phyloP scores from a whole-genome alignment of 1,140 invertebrate genomes.

The Potamilus streckersoni region DNA sequence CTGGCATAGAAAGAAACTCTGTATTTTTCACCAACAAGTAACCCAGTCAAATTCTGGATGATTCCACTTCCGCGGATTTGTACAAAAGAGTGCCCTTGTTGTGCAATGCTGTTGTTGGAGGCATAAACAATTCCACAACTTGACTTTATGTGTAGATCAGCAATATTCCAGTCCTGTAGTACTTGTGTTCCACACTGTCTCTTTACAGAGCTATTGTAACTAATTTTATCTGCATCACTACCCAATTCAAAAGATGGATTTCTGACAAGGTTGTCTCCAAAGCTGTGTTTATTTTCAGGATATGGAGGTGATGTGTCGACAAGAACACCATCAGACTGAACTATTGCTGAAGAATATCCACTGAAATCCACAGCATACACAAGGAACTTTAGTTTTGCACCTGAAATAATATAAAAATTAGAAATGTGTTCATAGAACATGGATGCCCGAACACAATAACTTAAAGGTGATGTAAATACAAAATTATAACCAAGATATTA shows the following conservation, averaged over 20 bases:
- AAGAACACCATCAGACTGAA: conserved; percentile 35
- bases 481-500: too few relatives aligned
- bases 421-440: too few relatives aligned
- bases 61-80: not conserved
- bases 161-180: not conserved
- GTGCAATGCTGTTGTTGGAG: not conserved
- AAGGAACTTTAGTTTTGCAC: not conserved
- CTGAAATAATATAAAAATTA: not conserved
- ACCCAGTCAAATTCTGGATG: not conserved
- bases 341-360: not conserved
- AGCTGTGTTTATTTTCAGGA: conserved; percentile 1
- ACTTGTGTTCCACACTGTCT: not conserved
- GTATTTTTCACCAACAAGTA: not conserved
- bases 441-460: too few relatives aligned
- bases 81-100: not conserved
- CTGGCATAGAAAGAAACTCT: conserved; percentile 12
- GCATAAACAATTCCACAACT: too few relatives aligned
- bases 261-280: conserved; percentile 26
- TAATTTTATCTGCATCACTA: not conserved
- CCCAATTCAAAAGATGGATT: not conserved
- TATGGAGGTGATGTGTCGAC: conserved; percentile 32
- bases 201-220: too few relatives aligned
- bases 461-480: too few relatives aligned
- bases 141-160: not conserved
- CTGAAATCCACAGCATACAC: conserved; percentile 2